These are phyloP conservation scores for Drosophila pectinifera DNA, from an alignment of 1,140 invertebrate species.

Conservation along the genomic window DNA sequence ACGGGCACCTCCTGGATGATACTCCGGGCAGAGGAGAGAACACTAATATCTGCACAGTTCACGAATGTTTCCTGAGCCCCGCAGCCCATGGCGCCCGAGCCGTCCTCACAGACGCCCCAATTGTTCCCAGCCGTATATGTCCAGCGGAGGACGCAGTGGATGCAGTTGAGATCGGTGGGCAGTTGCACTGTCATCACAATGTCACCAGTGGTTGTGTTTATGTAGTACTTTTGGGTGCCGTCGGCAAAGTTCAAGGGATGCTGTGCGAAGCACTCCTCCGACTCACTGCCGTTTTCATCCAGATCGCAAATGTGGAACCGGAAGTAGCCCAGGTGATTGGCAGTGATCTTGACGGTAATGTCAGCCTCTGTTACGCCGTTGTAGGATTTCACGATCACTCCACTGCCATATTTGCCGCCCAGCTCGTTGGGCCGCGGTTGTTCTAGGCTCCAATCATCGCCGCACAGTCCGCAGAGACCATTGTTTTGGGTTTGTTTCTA, in stretches of 20 bases:
- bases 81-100: constrained; percentile 85
- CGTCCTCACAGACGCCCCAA: constrained; percentile 86
- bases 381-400: constrained; percentile 86
- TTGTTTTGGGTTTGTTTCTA: constrained; percentile 85
- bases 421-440: constrained; percentile 87
- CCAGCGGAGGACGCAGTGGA: constrained; percentile 85
- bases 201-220: constrained; percentile 35
- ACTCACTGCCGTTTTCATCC: constrained; percentile 57
- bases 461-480: constrained; percentile 87
- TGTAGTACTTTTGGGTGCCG: constrained; percentile 36
- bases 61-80: constrained; percentile 89
- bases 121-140: constrained; percentile 84
- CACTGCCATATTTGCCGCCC: constrained; percentile 87
- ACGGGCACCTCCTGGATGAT: constrained; percentile 51
- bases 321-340: constrained; percentile 87
- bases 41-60: constrained; percentile 89
- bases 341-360: constrained; percentile 85
- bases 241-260: constrained; percentile 81
- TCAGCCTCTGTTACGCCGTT: constrained; percentile 51
- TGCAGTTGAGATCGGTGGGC: constrained; percentile 72
- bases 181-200: constrained; percentile 31
- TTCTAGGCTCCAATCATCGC: constrained; percentile 85
- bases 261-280: constrained; percentile 62
- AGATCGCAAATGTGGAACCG: constrained; percentile 87
- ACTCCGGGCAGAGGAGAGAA: constrained; percentile 69